phyloP scores from a whole-genome alignment of 2,113 vertebrate genomes.

The Psephotus haematonotus region DNA sequence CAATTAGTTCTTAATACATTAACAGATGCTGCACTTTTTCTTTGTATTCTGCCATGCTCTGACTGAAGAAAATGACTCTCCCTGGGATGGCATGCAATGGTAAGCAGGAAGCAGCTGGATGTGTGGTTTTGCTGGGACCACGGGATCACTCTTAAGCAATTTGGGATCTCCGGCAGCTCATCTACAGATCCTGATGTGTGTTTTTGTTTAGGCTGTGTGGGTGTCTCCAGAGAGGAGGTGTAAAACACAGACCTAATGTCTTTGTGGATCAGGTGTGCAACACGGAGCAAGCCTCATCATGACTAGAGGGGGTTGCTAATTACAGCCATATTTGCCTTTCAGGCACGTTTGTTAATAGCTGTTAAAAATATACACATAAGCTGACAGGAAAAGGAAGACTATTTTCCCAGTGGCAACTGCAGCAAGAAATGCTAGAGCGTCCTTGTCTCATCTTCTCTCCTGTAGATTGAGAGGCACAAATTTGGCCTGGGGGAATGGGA shows the following conservation, averaged over 20 bases:
- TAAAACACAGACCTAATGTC: neutral
- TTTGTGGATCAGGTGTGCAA: slow-evolving; percentile 49
- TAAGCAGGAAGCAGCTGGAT: neutral
- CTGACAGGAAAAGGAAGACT: slow-evolving; percentile 46
- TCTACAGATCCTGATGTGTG: neutral
- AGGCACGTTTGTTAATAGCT: neutral
- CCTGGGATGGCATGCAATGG: neutral
- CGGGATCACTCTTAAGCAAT: rapidly evolving
- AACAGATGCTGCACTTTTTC: neutral
- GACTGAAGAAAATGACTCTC: neutral
- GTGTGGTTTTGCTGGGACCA: neutral
- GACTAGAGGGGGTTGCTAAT: slow-evolving; percentile 44
- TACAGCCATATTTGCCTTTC: slow-evolving; percentile 38
- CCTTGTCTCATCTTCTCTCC: neutral
- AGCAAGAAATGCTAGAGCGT: neutral
- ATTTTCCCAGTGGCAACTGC: slow-evolving; percentile 31
- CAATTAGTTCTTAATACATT: neutral
- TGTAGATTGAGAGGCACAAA: neutral
- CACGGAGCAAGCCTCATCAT: neutral
- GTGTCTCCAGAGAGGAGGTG: neutral
- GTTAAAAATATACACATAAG: neutral
- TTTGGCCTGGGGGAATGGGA: neutral
- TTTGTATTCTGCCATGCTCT: neutral
- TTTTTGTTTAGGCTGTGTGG: neutral
- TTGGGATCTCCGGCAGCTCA: neutral